Evolutionary conservation across 2,888 invertebrate species (phyloP), one percentile per base, ranked within the genome.

Genomic region (Horisme vitalbata): DNA sequence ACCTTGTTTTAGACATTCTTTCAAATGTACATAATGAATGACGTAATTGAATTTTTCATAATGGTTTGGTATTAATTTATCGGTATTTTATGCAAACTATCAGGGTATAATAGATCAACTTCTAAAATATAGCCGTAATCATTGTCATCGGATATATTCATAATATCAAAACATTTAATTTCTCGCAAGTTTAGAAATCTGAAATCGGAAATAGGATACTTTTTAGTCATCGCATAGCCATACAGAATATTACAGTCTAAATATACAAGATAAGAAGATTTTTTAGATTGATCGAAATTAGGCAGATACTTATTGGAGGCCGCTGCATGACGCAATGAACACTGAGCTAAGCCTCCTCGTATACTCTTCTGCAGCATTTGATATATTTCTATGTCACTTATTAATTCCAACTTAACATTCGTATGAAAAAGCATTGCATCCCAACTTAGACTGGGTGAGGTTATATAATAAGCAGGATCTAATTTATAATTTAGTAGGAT

Each of bases 91-190:
- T 69, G 67, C 23, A 71, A 31, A 9, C 50, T 20, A 5, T 51
- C 10, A 0, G 66, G 67, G 32, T 69, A 67, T 28, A 44, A 48
- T 6, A 69, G 27, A 51, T 72, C 70, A 0, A 67, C 68, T 59
- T 76, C 75, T 13, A 64, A 36, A 33, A 61, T 56, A 28, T 55
- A 61, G 3, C 59, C 55, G 4, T 33, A 24, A 0, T 55, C 41
- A 13, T 23, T 7, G 1, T 38, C 31, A 23, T 15, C n/a, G 1
- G 13, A 5, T 6, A 13, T 3, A 9, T 14, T 35, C 8, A 9
- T 9, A 3, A 58, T 30, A 11, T 54, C 32, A 24, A 51, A 52
- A 20, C 45, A 7, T 46, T 27, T 34, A 11, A 37, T 34, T 32
- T 48, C 21, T 61, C 18, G 24, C 45, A 32, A 10, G 1, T 27